Evolutionary conservation across 2,797 vertebrate species (phyloP), one percentile per base, ranked within the genome.

Genomic region (Rhadinocentrus ornatus): DNA sequence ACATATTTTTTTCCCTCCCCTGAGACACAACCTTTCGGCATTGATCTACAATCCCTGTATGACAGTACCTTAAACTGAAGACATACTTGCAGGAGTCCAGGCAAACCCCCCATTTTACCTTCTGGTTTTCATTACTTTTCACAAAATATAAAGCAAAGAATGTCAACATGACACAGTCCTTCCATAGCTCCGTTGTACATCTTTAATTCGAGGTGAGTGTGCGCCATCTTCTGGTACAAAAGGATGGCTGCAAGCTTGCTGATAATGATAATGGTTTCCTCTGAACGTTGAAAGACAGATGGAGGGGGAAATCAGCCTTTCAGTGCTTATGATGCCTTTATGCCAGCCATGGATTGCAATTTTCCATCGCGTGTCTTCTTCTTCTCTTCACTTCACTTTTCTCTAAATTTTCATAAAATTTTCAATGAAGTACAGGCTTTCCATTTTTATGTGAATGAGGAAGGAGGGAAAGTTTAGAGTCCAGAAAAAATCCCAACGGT

Each of bases 401-500:
- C 59, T 78, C 75, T 75, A 62, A 62, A 4, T 62, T 84, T 70
- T 80, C 12, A 58, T 80, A 73, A 41, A 41, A 37, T 77, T 86
- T 80, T 87, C 37, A 64, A 81, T 59, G 58, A 48, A 80, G 76
- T 84, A 82, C 77, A 85, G 66, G 64, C 79, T 85, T 83, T 87
- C 90, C 70, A n/a, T 80, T 87, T 44, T 44, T 90, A 84, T 83
- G 72, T 86, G 62, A 80, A 85, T 77, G 79, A 85, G 73, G 73
- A 88, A 83, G 74, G 67, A 72, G 69, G 77, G 60, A 86, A 90
- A 90, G 85, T 86, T 90, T 75, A 91, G 71, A 93, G 93, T 96
- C 93, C 93, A 95, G 87, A 90, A 86, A 88, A 82, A 89, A 78
- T 93, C 95, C 96, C 94, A 91, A 87, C 52, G 91, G 83, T 90